Evolutionary conservation across 53 echinoderm and acorn worm species (phyloP).

Genomic region (Hippasteria phrygiana): DNA sequence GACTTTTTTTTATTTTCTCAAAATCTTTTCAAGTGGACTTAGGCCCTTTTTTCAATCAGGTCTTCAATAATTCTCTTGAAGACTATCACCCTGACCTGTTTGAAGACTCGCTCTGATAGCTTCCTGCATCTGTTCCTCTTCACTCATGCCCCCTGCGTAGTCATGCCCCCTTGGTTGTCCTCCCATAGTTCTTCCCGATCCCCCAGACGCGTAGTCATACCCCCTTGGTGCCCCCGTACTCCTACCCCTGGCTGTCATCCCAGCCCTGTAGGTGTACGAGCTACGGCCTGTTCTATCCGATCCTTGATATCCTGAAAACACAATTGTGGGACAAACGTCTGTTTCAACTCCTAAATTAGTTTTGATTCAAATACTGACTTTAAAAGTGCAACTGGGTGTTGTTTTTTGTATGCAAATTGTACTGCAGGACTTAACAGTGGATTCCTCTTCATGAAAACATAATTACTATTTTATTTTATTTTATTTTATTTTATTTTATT

Average conservation of each 20-base stretch:
- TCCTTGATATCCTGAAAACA: conserved; percentile 11
- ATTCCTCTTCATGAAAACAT: no score
- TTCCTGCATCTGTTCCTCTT: conserved; percentile 86
- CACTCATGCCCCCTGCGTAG: conserved; percentile 79
- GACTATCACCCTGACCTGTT: conserved; percentile 34
- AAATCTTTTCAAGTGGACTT: no score
- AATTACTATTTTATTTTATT: no score
- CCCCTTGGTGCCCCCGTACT: not conserved
- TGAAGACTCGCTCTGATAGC: conserved; percentile 78
- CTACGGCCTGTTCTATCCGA: not conserved
- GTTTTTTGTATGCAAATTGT: no score
- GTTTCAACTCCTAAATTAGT: not conserved
- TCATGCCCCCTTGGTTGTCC: not conserved
- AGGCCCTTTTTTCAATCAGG: no score
- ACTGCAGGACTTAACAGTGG: no score
- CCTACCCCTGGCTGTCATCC: not conserved
- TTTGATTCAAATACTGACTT: not conserved
- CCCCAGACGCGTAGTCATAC: conserved; percentile 53
- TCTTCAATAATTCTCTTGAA: not conserved
- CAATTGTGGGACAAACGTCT: not conserved
- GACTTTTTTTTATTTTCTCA: no score
- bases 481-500: no score
- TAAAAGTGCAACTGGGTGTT: no score
- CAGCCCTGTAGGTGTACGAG: conserved; percentile 32
- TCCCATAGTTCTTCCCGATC: not conserved